Evolutionary conservation across 2,797 vertebrate species (phyloP).

Genomic region (Oreonectes daqikongensis): DNA sequence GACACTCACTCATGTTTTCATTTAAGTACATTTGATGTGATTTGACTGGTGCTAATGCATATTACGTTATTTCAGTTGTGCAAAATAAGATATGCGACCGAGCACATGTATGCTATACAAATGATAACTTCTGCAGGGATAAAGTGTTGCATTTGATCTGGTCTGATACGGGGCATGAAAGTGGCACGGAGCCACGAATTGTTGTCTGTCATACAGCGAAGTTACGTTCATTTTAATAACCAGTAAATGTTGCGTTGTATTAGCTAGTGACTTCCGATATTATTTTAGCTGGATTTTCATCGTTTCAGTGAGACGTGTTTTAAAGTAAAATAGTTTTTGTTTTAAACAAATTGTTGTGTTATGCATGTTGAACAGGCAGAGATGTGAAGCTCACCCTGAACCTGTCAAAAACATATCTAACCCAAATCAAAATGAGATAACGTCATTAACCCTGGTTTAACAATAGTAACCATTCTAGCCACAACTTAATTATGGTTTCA

Average conservation of each 20-base stretch:
- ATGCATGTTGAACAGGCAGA: slow-evolving; percentile 18
- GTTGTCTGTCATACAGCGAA: neutral
- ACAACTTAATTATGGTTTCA: too few species aligned
- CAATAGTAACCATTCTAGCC: too few species aligned
- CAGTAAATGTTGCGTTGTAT: neutral
- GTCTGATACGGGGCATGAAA: neutral
- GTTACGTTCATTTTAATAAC: too few species aligned
- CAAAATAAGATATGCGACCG: neutral
- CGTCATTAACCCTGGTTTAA: too few species aligned
- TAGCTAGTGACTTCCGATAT: neutral
- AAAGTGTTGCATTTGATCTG: neutral
- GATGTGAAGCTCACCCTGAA: neutral
- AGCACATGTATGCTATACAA: neutral
- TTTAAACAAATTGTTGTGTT: neutral
- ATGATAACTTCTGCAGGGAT: neutral
- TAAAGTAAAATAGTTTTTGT: neutral
- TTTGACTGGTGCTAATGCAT: neutral
- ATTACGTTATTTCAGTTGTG: neutral
- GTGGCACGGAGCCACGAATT: too few species aligned
- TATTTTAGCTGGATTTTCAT: neutral
- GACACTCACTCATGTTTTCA: neutral
- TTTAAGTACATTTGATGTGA: neutral
- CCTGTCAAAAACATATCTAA: neutral
- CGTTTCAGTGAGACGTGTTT: too few species aligned
- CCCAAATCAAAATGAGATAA: too few species aligned